Evolutionary conservation across 2,797 vertebrate species (phyloP), one percentile per base, ranked within the genome.

Genomic region (Orientallactaga sibirica): DNA sequence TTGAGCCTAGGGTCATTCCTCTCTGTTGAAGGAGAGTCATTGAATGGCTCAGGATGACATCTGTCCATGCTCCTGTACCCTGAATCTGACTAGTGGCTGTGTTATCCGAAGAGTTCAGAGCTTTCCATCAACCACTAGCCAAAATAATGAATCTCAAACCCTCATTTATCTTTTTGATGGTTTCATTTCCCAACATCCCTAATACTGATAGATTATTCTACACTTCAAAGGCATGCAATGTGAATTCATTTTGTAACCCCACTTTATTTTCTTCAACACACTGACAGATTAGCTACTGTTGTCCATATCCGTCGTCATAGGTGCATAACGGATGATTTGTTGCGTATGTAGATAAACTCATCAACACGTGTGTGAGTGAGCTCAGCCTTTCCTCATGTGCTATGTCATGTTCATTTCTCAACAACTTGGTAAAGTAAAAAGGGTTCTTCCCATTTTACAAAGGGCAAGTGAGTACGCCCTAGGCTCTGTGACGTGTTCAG

Each of bases 201-300:
- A 74, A 29, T 16, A 58, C 70, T 78, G n/a, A n/a, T 8, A 62
- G 58, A 62, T 91, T 81, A 76, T 41, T 67, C 70, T 76, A 89
- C 48, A 76, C 43, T 58, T 92, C 83, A 88, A 87, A 82, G n/a
- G 10, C 75, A 92, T 58, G 85, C 16, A 3, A 55, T 82, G 37
- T n/a, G 20, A 84, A 66, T 71, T 82, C 55, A 41, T 77, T 94
- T 77, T 85, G 41, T 83, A 77, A n/a, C 15, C 10, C 18, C 4
- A 74, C 22, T 67, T 81, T 37, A 67, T 19, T 52, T 71, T 84
- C 64, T 89, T 82, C 29, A 76, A 83, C 61, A 37, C 1, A 29
- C 18, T 43, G 12, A 58, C 33, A 22, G 52, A 62, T 43, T 9
- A 10, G 25, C 41, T 83, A 48, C 62, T 73, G 55, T 61, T 94